These are phyloP conservation scores for Gouania willdenowi DNA, from an alignment of 2,797 vertebrate genomes.

Conservation along the genomic window DNA sequence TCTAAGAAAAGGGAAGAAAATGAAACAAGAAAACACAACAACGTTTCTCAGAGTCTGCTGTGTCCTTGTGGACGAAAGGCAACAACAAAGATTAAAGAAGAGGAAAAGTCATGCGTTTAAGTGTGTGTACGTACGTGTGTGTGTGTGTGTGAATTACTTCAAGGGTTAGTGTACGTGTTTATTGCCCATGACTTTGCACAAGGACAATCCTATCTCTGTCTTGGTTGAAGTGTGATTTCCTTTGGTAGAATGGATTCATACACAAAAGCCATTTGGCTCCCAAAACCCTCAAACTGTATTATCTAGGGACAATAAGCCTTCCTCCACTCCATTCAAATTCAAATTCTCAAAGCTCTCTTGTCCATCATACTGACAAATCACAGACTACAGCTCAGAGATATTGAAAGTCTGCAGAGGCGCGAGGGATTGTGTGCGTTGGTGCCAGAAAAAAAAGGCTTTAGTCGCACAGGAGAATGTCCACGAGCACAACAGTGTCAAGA, in stretches of 20 bases:
- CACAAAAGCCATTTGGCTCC: constrained; percentile 18
- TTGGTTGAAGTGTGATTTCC: constrained; percentile 30
- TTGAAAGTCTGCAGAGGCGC: constrained; percentile 13
- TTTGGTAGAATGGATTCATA: constrained; percentile 16
- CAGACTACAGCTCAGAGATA: constrained; percentile 9
- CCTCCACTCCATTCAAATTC: constrained; percentile 40
- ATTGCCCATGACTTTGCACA: constrained; percentile 41
- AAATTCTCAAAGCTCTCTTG: constrained; percentile 43
- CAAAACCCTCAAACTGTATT: constrained; percentile 29
- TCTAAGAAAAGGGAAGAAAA: neutral
- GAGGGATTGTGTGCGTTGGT: neutral
- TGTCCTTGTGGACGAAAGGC: constrained; percentile 36
- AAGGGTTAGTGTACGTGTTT: constrained; percentile 19
- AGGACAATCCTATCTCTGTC: constrained; percentile 36
- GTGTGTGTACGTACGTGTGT: neutral
- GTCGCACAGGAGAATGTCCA: neutral
- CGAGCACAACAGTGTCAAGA: neutral
- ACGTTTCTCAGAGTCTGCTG: constrained; percentile 16
- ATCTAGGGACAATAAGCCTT: constrained; percentile 42
- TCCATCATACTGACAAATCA: constrained; percentile 33
- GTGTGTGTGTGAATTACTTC: neutral
- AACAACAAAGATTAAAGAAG: constrained; percentile 12
- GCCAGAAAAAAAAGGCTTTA: neutral
- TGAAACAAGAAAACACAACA: neutral
- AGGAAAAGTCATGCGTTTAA: neutral